These are phyloP conservation scores for Eriosoma lanigerum DNA, from an alignment of 1,140 invertebrate genomes.

Conservation along the genomic window DNA sequence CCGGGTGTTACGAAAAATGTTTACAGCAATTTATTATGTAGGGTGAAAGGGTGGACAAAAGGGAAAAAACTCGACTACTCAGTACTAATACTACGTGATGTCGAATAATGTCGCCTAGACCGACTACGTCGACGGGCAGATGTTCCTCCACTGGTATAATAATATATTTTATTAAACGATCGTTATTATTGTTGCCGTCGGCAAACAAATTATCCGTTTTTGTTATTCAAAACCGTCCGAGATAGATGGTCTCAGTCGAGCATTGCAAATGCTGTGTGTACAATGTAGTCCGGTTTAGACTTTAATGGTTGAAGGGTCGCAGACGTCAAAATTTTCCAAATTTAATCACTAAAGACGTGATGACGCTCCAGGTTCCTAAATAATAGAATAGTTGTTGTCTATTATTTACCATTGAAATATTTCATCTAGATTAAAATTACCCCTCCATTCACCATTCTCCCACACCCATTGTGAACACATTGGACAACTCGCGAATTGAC, in stretches of 20 bases:
- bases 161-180: neutral
- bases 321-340: too few relatives aligned
- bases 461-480: too few relatives aligned
- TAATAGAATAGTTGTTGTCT: too few relatives aligned
- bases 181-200: slow-evolving; percentile 27
- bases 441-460: too few relatives aligned
- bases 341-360: too few relatives aligned
- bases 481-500: too few relatives aligned
- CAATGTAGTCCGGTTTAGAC: too few relatives aligned
- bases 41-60: slow-evolving; percentile 18
- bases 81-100: slow-evolving; percentile 13
- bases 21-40: neutral
- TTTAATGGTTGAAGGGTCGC: too few relatives aligned
- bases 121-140: neutral
- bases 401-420: too few relatives aligned
- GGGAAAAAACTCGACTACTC: neutral
- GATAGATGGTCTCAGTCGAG: neutral
- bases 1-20: slow-evolving; percentile 46
- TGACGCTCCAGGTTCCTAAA: too few relatives aligned
- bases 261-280: too few relatives aligned
- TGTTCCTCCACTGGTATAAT: neutral
- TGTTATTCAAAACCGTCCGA: slow-evolving; percentile 41
- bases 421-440: too few relatives aligned
- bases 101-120: slow-evolving; percentile 36
- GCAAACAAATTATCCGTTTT: slow-evolving; percentile 38